phyloP scores from a whole-genome alignment of 2,797 vertebrate genomes.

The Malacoctenus gilli region DNA sequence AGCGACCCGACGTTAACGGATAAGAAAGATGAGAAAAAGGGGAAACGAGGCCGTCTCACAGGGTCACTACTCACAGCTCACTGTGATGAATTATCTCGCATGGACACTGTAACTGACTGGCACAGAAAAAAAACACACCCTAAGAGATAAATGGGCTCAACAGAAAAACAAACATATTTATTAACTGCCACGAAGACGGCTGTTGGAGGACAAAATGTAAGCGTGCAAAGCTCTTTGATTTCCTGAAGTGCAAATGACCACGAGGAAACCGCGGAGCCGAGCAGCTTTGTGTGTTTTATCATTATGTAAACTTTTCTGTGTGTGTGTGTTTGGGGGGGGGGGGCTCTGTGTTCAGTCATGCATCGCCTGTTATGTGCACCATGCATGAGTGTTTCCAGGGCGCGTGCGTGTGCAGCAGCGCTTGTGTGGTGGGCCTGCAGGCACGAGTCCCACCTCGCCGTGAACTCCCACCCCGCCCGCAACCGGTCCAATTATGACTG shows the following conservation, averaged over 20 bases:
- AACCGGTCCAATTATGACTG: conserved; percentile 61
- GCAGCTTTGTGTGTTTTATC: conserved; percentile 11
- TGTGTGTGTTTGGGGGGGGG: too few species aligned
- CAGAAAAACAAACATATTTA: background rate
- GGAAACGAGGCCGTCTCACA: conserved; percentile 2
- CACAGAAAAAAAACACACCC: conserved; percentile 43
- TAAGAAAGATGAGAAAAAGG: conserved; percentile 27
- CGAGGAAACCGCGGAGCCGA: conserved; percentile 13
- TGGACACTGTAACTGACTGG: conserved; percentile 34
- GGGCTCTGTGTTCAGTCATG: conserved; percentile 35
- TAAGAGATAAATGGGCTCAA: conserved; percentile 35
- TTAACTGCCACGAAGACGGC: too few species aligned
- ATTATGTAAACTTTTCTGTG: conserved; percentile 9
- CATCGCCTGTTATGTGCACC: conserved; percentile 10
- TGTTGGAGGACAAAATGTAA: conserved; percentile 1
- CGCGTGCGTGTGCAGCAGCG: conserved; percentile 17
- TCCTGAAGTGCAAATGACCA: conserved; percentile 36
- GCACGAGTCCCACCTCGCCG: conserved; percentile 24
- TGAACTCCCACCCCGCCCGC: conserved; percentile 51
- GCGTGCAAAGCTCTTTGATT: conserved; percentile 12
- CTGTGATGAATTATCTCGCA: conserved; percentile 79
- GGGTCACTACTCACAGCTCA: too few species aligned
- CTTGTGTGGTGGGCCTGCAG: conserved; percentile 28
- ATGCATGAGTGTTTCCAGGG: conserved; percentile 7
- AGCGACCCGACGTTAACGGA: conserved; percentile 50